A percentile compares a stretch with the other conserved stretches of the same genome.
phyloP scores from a whole-genome alignment of 2,888 invertebrate genomes.

The Leptopilina syphax region DNA sequence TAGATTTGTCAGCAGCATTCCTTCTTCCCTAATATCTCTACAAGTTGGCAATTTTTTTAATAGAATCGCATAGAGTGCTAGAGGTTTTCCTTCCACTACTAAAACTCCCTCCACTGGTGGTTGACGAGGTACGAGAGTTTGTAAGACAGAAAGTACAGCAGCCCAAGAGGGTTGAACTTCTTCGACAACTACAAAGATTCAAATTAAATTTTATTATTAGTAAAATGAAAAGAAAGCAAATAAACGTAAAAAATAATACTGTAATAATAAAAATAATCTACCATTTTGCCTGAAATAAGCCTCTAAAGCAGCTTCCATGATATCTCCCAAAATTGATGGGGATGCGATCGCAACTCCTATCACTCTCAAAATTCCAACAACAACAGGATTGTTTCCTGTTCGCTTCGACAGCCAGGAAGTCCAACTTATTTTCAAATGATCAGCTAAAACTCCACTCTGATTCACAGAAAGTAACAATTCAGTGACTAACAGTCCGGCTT shows the following conservation, averaged over 20 bases:
- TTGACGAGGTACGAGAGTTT: conserved; percentile 77
- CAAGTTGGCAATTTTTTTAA: conserved; percentile 77
- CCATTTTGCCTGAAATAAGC: conserved; percentile 80
- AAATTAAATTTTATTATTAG: too few relatives aligned
- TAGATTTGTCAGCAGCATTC: conserved; percentile 73
- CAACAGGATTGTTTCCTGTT: conserved; percentile 77
- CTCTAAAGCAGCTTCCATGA: conserved; percentile 79
- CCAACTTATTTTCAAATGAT: conserved; percentile 72
- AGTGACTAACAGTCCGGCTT: conserved; percentile 78
- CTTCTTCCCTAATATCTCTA: conserved; percentile 75
- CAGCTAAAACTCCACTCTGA: conserved; percentile 70
- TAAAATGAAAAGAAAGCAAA: too few relatives aligned
- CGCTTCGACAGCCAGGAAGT: conserved; percentile 77
- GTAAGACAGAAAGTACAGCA: conserved; percentile 75
- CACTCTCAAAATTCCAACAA: conserved; percentile 77
- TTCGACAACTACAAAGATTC: conserved; percentile 66
- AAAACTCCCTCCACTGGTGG: conserved; percentile 78
- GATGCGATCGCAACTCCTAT: conserved; percentile 77
- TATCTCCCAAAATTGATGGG: conserved; percentile 77
- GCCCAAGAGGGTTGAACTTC: conserved; percentile 77
- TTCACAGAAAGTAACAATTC: conserved; percentile 78
- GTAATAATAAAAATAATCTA: conserved; percentile 60
- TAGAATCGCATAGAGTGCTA: conserved; percentile 79
- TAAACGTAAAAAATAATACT: neutral
- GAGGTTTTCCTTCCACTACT: conserved; percentile 78